Evolutionary conservation across 2,113 vertebrate genomes (phyloP), one percentile per base, ranked within the genome.

Genomic region (Nibea albiflora): DNA sequence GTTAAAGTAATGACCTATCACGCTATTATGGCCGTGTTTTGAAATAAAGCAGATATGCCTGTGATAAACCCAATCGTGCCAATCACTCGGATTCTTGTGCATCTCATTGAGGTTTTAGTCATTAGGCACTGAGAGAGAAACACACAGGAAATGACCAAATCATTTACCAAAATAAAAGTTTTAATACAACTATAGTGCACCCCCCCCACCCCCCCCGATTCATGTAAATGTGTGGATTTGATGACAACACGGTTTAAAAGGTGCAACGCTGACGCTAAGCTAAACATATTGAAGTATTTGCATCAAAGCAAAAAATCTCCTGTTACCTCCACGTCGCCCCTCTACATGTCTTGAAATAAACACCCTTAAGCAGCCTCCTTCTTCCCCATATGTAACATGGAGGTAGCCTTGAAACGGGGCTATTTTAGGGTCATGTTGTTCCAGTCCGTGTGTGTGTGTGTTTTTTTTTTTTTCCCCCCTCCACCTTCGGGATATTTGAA

Each of bases 401-500:
- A 11, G 22, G 46, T 58, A 73, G 78, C 78, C 69, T 77, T 78
- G 20, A 49, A 78, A 52, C 16, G 35, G 64, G 54, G 79, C 76
- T 70, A 17, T 65, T 81, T 49, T 81, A 10, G 85, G 85, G 87
- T 90, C 85, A 90, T 81, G 78, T 83, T 85, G 76, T 77, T 90
- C 44, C 58, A 78, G 68, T 65, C 24, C 49, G n/a, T 81, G 73
- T 86, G 80, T 89, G 66, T 86, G 24, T 26, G 24, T 26, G 24
- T 26, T 35, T 31, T 31, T 67, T 74, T 63, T 16, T 82, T 63
- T 57, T 66, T 20, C 28, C 3, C 5, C 35, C 35, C 12, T 35
- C 52, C 52, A 76, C 87, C 82, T 84, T 76, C 57, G 71, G 78
- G 78, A 90, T 92, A 86, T 86, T 90, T 93, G 89, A 94, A 92